phyloP scores from a whole-genome alignment of 2,888 invertebrate species.

The Dicyrtoma fusca region DNA sequence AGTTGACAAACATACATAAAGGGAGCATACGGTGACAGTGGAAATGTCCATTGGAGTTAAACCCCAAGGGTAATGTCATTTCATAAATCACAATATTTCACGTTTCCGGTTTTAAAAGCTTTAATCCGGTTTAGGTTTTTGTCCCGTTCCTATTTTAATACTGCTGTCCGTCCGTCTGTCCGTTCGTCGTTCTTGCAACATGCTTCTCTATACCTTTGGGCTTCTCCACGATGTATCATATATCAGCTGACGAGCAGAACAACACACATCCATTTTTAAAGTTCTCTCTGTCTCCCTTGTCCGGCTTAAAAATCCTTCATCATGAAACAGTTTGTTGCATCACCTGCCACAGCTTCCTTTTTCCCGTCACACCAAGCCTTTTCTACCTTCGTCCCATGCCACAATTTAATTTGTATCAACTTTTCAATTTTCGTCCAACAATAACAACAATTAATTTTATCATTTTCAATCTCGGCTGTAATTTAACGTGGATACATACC shows the following conservation, averaged over 20 bases:
- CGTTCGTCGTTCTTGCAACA: no score
- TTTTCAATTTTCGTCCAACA: no score
- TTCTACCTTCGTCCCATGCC: no score
- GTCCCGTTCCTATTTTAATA: conserved; percentile 19
- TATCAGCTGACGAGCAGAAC: no score
- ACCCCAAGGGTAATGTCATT: conserved; percentile 40
- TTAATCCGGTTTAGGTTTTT: conserved; percentile 55
- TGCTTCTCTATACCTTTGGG: neutral
- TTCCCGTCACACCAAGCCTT: neutral
- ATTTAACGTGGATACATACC: no score
- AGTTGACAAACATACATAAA: no score
- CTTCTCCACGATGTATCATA: neutral
- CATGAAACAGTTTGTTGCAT: neutral
- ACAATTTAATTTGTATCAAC: no score
- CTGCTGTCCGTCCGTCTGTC: conserved; percentile 14
- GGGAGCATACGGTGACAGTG: no score
- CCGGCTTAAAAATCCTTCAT: conserved; percentile 20
- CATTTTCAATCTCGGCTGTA: no score
- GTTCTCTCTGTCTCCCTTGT: neutral
- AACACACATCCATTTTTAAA: neutral
- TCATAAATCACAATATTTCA: conserved; percentile 54
- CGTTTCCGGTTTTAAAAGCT: conserved; percentile 54
- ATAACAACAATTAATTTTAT: no score
- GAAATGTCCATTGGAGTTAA: conserved; percentile 28
- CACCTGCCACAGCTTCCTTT: conserved; percentile 12